Evolutionary conservation across 1,140 invertebrate species (phyloP), one percentile per base, ranked within the genome.

Genomic region (Lepidurus apus): DNA sequence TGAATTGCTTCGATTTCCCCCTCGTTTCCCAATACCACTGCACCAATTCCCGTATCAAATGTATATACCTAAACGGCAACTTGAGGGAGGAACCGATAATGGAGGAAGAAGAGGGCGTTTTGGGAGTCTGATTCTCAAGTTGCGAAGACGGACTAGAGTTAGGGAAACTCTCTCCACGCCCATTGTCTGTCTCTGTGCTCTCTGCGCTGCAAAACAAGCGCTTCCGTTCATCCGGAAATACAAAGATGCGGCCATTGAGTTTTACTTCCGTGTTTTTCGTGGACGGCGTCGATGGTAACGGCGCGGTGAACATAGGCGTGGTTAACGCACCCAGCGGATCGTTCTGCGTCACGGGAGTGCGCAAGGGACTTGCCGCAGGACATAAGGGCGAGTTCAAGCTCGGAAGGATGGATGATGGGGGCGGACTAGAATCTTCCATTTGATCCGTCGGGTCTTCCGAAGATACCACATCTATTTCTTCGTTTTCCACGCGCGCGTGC

Each of bases 331-430:
- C 95, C 42, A 97, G 85, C 1, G 95, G 95, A 87, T 97, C 95
- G 84, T 95, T 95, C 83, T 94, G 90, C 2, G 94, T 93, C 1
- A 96, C 93, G 2, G 93, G 92, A 26, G 93, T 95, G 73, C 93
- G 87, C 24, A 91, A 80, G 65, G 88, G 88, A 82, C 87, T 88
- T 81, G 84, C 80, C 81, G 7, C n/a, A n/a, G 11, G 43, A 1
- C 0, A n/a, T 7, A 42, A 17, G 42, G 74, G 74, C 26, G 74
- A 75, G 43, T 7, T 44, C 13, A 43, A 43, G 73, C 13, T n/a
- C 42, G 43, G 78, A 7, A 65, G 13, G 10, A 43, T 34, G 17
- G 73, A 43, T 45, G 24, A 34, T n/a, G 43, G 44, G 17, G 74
- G 26, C 7, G 53, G 53, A 65, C 53, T 65, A 65, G 53, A 65